Evolutionary conservation across 2,113 vertebrate genomes (phyloP), one percentile per base, ranked within the genome.

Genomic region (Notothenia coriiceps): DNA sequence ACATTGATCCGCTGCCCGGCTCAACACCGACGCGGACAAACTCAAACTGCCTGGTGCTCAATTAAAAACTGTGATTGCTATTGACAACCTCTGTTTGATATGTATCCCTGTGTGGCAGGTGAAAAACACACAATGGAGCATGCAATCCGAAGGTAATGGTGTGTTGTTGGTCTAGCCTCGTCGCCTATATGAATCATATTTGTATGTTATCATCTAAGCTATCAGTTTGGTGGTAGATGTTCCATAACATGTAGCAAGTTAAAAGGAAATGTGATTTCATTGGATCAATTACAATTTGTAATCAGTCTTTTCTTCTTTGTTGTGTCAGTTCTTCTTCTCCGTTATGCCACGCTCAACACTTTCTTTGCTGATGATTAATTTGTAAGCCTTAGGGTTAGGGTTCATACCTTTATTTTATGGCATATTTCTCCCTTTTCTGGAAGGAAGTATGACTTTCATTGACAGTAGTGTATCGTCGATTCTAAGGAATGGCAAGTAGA

Each of bases 21-120:
- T 56, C 66, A 0, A 4, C 22, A 2, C 9, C 0, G 6, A 55
- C 29, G 18, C 68, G 0, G 33, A 40, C 56, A 79, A 52, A 14
- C 59, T 79, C 54, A 49, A 15, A 33, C 17, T 15, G 49, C 51
- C 56, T 1, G 15, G 2, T 2, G 59, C 70, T 70, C 79, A 79
- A 70, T 79, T 82, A 61, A 79, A 62, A 81, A 50, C 35, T 55
- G 15, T 11, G 47, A 79, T 67, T 74, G 51, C 63, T 54, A 74
- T 65, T 3, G 69, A 77, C 51, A 7, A 0, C 49, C 10, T 22
- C 43, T 25, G 50, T 74, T 59, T 80, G 66, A 70, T n/a, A 29
- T 52, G 67, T 6, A 6, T 33, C 7, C 35, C 9, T 12, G 56
- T 47, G n/a, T 20, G 29, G 43, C 10, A 18, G 4, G 52, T 74